Base-by-base conservation (phyloP, 2,113 vertebrate species). In the Tupaia tana region DNA sequence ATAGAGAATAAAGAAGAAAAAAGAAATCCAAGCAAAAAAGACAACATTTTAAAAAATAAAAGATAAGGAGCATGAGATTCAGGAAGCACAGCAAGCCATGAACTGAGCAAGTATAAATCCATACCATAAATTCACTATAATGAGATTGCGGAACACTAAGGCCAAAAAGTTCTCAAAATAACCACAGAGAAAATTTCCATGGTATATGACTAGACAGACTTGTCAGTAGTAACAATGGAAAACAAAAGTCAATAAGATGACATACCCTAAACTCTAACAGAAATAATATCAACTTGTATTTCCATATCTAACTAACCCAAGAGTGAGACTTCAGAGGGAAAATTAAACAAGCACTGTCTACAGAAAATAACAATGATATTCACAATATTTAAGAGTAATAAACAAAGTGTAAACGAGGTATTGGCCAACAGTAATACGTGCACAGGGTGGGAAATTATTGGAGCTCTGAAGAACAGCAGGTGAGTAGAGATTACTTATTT, bases 21-120 rank as follows among this genome's bases (percentile, higher is more conserved):
- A 86, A 31, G 80, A 89, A 89, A 15, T 86, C 54, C 70, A 74
- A 79, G 75, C 74, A 22, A 84, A 94, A 94, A 79, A 58, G n/a
- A 52, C 59, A 54, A 19, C 83, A 77, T 52, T 73, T 59, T 6
- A 81, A 29, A 67, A 66, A 58, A 58, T 73, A 56, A 90, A 93
- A 93, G 29, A 71, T 63, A 83, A 94, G 56, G 27, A 64, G 78
- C 27, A 19, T 61, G 75, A 89, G 86, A 93, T 90, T 90, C 81
- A 74, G 58, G 75, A 82, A 74, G 74, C 15, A 77, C 2, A 73
- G 6, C 10, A 80, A 93, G 4, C 20, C 52, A 84, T 69, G 61
- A 96, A 64, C 34, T 93, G 19, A 91, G 12, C 89, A 86, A 80
- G 43, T 64, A 24, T n/a, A 75, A 69, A 84, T 91, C 15, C 31